These are phyloP conservation scores for Hypothenemus hampei DNA, from an alignment of 1,140 invertebrate genomes.

Conservation along the genomic window DNA sequence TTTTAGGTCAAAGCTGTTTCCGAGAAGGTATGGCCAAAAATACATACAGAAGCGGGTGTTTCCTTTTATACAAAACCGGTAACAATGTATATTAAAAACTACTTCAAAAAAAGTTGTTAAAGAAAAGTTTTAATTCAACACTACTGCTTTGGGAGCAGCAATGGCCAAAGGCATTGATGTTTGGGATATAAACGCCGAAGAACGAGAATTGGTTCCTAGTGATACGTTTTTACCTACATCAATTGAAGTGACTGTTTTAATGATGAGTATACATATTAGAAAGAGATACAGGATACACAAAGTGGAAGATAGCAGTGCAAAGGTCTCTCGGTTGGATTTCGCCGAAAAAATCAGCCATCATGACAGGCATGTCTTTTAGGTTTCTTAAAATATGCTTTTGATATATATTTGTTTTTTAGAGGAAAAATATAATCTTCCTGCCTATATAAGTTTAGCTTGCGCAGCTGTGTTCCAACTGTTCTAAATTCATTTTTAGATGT, in stretches of 20 bases:
- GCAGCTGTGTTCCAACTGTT: no score
- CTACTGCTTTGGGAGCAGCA: constrained; percentile 84
- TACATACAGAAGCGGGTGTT: constrained; percentile 95
- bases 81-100: constrained; percentile 52
- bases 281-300: constrained; percentile 72
- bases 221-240: constrained; percentile 78
- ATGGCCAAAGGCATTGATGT: constrained; percentile 71
- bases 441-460: no score
- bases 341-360: constrained; percentile 61
- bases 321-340: constrained; percentile 81
- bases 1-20: constrained; percentile 94
- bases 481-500: no score
- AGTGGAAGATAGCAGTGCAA: constrained; percentile 91
- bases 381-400: constrained; percentile 19
- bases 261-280: constrained; percentile 55
- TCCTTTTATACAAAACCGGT: constrained; percentile 93
- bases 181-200: constrained; percentile 48
- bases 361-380: constrained; percentile 58
- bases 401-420: constrained; percentile 55
- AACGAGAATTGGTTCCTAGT: constrained; percentile 54
- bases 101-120: constrained; percentile 30
- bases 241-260: constrained; percentile 46
- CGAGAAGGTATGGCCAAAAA: constrained; percentile 86
- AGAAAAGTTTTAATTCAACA: constrained; percentile 80
- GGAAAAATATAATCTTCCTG: constrained; percentile 63